Conservation (phyloP, 2,888 invertebrate genomes). For the Trachelus troglodyta region DNA sequence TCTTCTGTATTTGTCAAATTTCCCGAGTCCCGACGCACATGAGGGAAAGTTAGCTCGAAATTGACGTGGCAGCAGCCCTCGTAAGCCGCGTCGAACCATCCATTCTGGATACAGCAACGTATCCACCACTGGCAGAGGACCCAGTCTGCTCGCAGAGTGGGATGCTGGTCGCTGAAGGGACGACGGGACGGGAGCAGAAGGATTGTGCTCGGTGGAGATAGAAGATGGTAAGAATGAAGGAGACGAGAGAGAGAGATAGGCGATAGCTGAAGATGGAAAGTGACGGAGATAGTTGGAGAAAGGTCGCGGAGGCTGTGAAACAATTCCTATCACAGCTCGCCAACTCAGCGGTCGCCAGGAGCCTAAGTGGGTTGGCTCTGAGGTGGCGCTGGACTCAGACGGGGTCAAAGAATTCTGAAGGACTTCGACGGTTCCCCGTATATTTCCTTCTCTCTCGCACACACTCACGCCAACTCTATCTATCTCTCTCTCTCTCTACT, state of each 20-base stretch:
- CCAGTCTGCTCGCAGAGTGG: neutral
- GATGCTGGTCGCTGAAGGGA: neutral
- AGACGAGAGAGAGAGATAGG: neutral
- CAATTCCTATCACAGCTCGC: slow-evolving; percentile 45
- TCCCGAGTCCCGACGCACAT: neutral
- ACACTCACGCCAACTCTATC: too few relatives aligned
- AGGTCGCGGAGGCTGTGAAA: slow-evolving; percentile 36
- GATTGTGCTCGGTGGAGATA: neutral
- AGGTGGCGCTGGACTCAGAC: slow-evolving; percentile 15
- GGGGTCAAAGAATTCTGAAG: slow-evolving; percentile 37
- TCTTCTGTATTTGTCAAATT: neutral
- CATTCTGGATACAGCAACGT: neutral
- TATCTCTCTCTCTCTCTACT: slow-evolving; percentile 1
- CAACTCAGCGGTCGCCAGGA: slow-evolving; percentile 19
- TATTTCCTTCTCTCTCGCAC: neutral
- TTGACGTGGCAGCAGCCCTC: neutral
- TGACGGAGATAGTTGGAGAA: neutral
- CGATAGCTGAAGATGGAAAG: too few relatives aligned
- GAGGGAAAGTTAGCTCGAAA: neutral
- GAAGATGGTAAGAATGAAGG: neutral
- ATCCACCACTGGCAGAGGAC: neutral
- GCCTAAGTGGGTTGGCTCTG: slow-evolving; percentile 5
- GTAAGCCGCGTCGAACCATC: neutral
- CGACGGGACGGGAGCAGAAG: neutral
- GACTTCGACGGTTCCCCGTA: slow-evolving; percentile 38